These are phyloP conservation scores for Lepidonotus clava DNA, from an alignment of 2,888 invertebrate species.

Conservation along the genomic window DNA sequence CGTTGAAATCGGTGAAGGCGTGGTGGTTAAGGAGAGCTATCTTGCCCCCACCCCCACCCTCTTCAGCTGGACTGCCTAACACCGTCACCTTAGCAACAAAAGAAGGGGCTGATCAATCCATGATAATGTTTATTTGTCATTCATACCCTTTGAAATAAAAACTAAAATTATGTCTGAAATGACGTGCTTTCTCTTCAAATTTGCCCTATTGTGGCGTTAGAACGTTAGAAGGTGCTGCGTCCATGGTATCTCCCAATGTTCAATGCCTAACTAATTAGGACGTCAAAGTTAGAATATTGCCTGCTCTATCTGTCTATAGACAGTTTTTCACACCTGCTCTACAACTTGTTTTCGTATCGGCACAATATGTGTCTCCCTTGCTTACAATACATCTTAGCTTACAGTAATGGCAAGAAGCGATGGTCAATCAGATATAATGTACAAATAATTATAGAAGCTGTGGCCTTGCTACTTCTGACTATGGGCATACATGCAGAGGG, in stretches of 20 bases:
- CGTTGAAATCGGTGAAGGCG: not conserved
- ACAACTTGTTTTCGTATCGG: not conserved
- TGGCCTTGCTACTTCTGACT: not conserved
- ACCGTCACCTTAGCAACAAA: conserved; percentile 46
- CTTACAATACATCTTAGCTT: not conserved
- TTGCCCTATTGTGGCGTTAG: too few species aligned
- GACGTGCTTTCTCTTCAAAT: too few species aligned
- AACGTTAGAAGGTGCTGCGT: too few species aligned
- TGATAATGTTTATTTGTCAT: too few species aligned
- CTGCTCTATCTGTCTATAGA: too few species aligned
- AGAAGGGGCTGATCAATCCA: not conserved
- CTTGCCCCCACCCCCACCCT: conserved; percentile 49
- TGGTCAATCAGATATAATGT: not conserved
- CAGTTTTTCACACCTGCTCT: too few species aligned
- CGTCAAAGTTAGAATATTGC: too few species aligned
- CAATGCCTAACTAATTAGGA: too few species aligned
- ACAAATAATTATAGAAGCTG: not conserved
- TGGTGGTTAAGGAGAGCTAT: not conserved
- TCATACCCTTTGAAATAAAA: too few species aligned
- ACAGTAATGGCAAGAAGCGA: not conserved
- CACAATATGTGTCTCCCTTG: too few species aligned
- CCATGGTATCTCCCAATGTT: too few species aligned
- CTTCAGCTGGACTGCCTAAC: conserved; percentile 34
- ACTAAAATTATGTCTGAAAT: too few species aligned
- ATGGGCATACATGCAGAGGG: not conserved